A percentile compares a stretch with the other conserved stretches of the same genome.
phyloP scores from a whole-genome alignment of 1,140 invertebrate species.

The Akabosia matsudoensis region DNA sequence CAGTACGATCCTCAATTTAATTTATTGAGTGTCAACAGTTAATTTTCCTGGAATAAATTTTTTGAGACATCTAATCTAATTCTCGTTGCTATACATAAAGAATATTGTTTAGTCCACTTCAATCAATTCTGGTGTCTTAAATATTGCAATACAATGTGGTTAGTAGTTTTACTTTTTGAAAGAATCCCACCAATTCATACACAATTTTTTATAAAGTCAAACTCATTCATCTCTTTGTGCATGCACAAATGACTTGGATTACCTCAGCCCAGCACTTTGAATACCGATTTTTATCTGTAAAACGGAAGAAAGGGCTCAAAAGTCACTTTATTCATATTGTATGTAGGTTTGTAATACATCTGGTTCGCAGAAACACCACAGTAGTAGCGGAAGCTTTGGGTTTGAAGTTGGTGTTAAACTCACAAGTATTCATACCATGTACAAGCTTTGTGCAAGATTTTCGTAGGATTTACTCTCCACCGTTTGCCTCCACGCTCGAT shows the following conservation, averaged over 20 bases:
- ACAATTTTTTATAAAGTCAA: not conserved
- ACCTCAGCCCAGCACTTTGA: not conserved
- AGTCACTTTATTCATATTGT: constrained; percentile 16
- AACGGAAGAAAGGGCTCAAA: constrained; percentile 13
- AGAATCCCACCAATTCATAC: not conserved
- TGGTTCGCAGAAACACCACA: not conserved
- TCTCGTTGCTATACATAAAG: too few relatives aligned
- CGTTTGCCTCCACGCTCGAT: not conserved
- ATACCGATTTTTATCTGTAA: constrained; percentile 8
- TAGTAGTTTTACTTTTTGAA: not conserved
- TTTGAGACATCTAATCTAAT: too few relatives aligned
- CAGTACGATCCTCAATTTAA: too few relatives aligned
- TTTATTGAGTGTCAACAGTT: too few relatives aligned
- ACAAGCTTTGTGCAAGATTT: constrained; percentile 22
- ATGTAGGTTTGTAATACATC: constrained; percentile 12
- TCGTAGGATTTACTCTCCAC: constrained; percentile 17
- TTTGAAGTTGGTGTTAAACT: not conserved
- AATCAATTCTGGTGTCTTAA: too few relatives aligned
- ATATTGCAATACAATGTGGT: too few relatives aligned
- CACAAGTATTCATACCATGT: constrained; percentile 18
- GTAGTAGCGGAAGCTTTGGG: not conserved
- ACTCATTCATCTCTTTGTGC: constrained; percentile 11
- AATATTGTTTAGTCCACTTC: too few relatives aligned
- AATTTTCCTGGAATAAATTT: too few relatives aligned
- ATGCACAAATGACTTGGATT: constrained; percentile 20